phyloP scores from a whole-genome alignment of 2,888 invertebrate species.

The Tiliacea aurago region DNA sequence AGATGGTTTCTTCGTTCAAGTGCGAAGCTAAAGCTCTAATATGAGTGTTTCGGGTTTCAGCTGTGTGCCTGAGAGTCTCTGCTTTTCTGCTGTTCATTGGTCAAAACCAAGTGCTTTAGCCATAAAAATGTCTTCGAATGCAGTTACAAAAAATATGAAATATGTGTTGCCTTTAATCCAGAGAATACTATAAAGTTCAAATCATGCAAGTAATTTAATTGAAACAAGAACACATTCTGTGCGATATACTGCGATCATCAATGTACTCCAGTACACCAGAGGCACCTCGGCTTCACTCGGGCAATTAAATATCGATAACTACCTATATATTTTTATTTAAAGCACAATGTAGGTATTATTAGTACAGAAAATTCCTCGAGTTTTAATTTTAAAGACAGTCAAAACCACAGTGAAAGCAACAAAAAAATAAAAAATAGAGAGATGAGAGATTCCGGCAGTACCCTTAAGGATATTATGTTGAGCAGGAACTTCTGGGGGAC shows the following conservation, averaged over 20 bases:
- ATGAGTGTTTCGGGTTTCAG: neutral
- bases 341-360: neutral
- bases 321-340: neutral
- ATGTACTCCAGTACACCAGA: neutral
- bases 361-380: neutral
- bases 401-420: neutral
- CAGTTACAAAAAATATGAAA: slow-evolving; percentile 13
- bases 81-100: neutral
- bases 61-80: neutral
- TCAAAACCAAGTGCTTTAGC: neutral
- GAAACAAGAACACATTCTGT: neutral
- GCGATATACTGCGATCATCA: neutral
- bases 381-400: neutral
- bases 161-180: slow-evolving; percentile 16
- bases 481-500: neutral
- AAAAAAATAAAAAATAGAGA: neutral
- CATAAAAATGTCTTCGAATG: slow-evolving; percentile 4
- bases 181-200: slow-evolving; percentile 2
- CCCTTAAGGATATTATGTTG: neutral
- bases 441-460: neutral
- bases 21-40: neutral
- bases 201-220: slow-evolving; percentile 13
- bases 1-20: neutral
- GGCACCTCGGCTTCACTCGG: neutral
- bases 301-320: neutral